phyloP scores from a whole-genome alignment of 2,113 vertebrate genomes.

The Notechis scutatus region DNA sequence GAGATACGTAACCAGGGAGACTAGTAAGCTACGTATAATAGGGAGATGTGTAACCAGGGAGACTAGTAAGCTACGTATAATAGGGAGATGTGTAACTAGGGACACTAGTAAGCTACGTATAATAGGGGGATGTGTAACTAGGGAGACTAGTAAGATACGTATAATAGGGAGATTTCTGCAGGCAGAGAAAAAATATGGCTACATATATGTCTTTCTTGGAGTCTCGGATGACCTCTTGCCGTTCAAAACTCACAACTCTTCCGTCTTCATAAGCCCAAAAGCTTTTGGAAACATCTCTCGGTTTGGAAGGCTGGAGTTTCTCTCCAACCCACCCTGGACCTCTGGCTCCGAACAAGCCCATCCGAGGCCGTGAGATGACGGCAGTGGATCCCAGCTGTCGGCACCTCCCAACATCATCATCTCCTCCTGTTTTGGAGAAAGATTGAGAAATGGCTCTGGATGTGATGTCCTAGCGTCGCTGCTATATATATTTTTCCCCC shows the following conservation, averaged over 20 bases:
- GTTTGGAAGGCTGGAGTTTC: background rate
- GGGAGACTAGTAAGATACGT: conserved; percentile 35
- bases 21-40: no score
- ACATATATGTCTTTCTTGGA: background rate
- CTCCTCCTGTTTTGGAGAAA: background rate
- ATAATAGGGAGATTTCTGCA: conserved; percentile 51
- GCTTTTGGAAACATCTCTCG: background rate
- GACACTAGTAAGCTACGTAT: conserved; percentile 11
- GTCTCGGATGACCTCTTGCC: background rate
- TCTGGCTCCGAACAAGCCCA: background rate
- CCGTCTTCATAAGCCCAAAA: background rate
- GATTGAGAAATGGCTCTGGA: background rate
- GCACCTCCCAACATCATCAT: no score
- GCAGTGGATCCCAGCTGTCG: background rate
- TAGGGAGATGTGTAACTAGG: no score
- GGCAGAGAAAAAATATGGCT: conserved; percentile 48
- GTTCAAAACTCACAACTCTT: background rate
- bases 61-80: no score
- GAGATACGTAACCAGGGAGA: no score
- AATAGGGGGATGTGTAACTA: background rate
- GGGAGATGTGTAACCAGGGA: no score
- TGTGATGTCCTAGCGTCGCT: background rate
- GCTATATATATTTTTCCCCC: accelerated
- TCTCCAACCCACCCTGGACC: background rate
- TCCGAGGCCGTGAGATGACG: background rate